phyloP scores from a whole-genome alignment of 1,140 invertebrate species.

The Lasaia peninsularis region DNA sequence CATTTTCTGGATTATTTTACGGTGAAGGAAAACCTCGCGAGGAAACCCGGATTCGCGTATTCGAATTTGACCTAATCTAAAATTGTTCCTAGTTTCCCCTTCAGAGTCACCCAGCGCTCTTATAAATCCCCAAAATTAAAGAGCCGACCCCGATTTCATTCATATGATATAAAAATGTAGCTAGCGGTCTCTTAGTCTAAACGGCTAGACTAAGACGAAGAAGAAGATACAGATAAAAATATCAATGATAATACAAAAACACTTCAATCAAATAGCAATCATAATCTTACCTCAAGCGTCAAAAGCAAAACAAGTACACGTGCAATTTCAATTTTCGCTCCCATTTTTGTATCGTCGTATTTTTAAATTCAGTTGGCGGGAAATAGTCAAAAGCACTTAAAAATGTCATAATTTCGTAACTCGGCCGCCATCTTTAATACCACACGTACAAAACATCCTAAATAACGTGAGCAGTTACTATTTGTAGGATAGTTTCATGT shows the following conservation, averaged over 20 bases:
- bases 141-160: too few relatives aligned
- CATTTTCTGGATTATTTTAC: too few relatives aligned
- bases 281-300: constrained; percentile 1
- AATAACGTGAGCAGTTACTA: constrained; percentile 10
- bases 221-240: neutral
- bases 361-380: neutral
- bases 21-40: too few relatives aligned
- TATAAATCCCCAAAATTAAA: too few relatives aligned
- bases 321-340: neutral
- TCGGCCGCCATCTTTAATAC: neutral
- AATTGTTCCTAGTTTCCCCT: too few relatives aligned
- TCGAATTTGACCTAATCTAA: too few relatives aligned
- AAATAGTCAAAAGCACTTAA: constrained; percentile 4
- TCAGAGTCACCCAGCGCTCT: too few relatives aligned
- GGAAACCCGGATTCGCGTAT: too few relatives aligned
- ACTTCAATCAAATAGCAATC: neutral
- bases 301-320: neutral
- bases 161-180: too few relatives aligned
- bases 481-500: constrained; percentile 4
- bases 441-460: constrained; percentile 7
- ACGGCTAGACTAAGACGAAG: too few relatives aligned
- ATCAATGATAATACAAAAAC: neutral
- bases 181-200: too few relatives aligned
- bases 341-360: neutral
- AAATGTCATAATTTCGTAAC: constrained; percentile 7